Conservation (phyloP, 1,140 invertebrate species). For the Dolichoris vasculosae region DNA sequence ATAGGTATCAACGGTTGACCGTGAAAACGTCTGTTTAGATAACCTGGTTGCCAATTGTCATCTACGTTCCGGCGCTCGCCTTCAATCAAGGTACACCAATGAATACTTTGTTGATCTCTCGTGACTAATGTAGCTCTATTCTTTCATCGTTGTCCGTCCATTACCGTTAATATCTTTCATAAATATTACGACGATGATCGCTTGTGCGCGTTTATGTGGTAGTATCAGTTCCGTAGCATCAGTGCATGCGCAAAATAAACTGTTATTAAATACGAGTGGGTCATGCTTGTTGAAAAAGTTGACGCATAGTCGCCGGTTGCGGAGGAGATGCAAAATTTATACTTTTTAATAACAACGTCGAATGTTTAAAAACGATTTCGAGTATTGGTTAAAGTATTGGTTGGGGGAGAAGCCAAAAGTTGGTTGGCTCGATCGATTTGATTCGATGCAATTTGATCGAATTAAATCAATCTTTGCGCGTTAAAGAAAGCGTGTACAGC, state of each 20-base stretch:
- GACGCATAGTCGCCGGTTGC: neutral
- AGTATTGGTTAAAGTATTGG: no score
- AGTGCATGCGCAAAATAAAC: neutral
- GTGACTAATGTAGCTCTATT: constrained; percentile 4
- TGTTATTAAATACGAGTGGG: neutral
- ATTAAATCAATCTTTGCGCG: neutral
- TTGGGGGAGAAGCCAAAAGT: no score
- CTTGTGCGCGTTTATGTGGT: neutral
- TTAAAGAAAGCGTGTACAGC: neutral
- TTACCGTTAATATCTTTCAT: neutral
- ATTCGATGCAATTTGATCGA: no score
- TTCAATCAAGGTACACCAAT: constrained; percentile 81
- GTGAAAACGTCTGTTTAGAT: constrained; percentile 71
- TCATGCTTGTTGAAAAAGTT: neutral
- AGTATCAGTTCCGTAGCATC: neutral
- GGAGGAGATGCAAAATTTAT: neutral
- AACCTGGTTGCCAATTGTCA: constrained; percentile 82
- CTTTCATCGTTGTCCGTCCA: neutral
- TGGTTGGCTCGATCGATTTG: no score
- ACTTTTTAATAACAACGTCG: no score
- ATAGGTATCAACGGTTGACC: neutral
- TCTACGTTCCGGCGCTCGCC: constrained; percentile 83
- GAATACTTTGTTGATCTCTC: neutral
- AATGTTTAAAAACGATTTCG: no score
- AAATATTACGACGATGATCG: neutral